A percentile compares a stretch with the other conserved stretches of the same genome.
These are phyloP conservation scores for Tetramorium alpestre DNA, from an alignment of 1,140 invertebrate species.

Conservation along the genomic window DNA sequence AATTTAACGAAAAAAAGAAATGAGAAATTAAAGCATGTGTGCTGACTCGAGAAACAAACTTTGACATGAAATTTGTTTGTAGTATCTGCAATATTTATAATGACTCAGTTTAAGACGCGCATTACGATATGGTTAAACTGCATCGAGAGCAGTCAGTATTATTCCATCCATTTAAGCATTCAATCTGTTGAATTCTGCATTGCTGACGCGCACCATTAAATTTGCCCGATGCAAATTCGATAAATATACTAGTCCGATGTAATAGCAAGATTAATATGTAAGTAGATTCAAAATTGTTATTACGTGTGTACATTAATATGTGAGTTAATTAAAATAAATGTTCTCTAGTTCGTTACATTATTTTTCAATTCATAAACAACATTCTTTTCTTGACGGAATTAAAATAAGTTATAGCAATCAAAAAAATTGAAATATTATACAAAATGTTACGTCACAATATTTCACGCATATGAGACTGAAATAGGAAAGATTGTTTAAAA, in stretches of 20 bases:
- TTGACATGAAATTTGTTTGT: background rate
- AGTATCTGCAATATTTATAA: background rate
- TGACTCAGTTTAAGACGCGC: background rate
- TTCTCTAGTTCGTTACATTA: background rate
- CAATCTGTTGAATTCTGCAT: slow-evolving; percentile 37
- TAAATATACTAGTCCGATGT: background rate
- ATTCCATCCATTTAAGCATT: slow-evolving; percentile 51
- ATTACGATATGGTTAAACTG: background rate
- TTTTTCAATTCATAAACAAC: background rate
- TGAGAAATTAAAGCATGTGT: background rate
- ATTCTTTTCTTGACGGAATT: background rate
- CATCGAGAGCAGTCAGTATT: slow-evolving; percentile 28
- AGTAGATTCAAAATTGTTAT: too few relatives aligned
- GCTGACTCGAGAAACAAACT: background rate
- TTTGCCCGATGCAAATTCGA: background rate
- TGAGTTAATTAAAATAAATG: background rate
- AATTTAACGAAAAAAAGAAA: background rate
- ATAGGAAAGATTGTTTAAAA: background rate
- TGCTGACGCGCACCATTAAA: slow-evolving; percentile 15
- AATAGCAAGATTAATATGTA: background rate
- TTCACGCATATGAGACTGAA: background rate
- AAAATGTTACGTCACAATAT: background rate
- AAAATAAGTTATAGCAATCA: background rate
- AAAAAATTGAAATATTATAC: background rate
- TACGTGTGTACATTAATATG: background rate